phyloP scores from a whole-genome alignment of 2,888 invertebrate genomes.

The Drosophila nr. perissopoda region DNA sequence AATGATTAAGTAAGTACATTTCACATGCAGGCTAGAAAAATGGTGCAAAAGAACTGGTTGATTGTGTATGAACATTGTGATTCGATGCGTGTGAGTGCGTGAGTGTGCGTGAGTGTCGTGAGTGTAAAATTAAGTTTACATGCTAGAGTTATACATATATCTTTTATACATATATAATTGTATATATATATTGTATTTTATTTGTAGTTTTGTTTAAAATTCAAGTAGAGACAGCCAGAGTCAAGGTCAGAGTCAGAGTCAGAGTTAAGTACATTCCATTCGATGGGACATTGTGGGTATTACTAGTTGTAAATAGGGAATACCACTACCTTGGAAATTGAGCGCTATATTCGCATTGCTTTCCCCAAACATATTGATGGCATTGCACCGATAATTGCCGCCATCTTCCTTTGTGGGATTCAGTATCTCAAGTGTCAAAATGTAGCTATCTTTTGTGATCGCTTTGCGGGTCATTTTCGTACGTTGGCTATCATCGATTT shows the following conservation, averaged over 20 bases:
- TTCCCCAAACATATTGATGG: conserved; percentile 99
- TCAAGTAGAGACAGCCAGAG: not conserved
- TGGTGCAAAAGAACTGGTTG: not conserved
- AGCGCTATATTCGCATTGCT: conserved; percentile 99
- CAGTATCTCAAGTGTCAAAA: conserved; percentile 96
- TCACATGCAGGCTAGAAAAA: not conserved
- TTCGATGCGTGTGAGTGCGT: conserved; percentile 1
- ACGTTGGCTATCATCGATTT: conserved; percentile 92
- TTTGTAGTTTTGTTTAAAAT: not conserved
- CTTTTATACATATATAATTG: not conserved
- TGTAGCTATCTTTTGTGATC: conserved; percentile 95
- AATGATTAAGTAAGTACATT: not conserved
- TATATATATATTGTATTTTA: not conserved
- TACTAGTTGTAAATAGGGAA: conserved; percentile 15
- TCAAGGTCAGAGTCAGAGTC: not conserved
- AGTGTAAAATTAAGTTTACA: conserved; percentile 5
- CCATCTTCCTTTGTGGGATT: conserved; percentile 98
- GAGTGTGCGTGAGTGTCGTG: conserved; percentile 1
- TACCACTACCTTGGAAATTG: conserved; percentile 96
- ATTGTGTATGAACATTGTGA: not conserved
- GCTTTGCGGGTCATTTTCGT: conserved; percentile 96
- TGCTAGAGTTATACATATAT: conserved; percentile 6
- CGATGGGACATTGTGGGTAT: conserved; percentile 1
- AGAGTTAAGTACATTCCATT: conserved; percentile 1
- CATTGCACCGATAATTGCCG: conserved; percentile 99